Evolutionary conservation across 2,797 vertebrate species (phyloP).

Genomic region (Danionella dracula): DNA sequence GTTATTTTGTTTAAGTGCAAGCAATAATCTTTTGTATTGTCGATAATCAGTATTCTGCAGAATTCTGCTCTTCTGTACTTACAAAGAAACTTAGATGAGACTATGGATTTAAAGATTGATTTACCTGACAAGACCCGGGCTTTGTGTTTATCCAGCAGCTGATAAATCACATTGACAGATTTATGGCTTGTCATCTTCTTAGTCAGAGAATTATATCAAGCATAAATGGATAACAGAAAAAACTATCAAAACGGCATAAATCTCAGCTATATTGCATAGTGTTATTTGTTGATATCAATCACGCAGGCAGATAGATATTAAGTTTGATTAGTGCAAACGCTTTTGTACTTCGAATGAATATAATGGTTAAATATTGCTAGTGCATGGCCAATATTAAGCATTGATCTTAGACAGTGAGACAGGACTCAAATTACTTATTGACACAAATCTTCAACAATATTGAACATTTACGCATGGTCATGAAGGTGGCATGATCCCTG

Average conservation of each 20-base stretch:
- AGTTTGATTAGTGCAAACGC: conserved; percentile 11
- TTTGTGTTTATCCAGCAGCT: neutral
- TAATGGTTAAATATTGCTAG: neutral
- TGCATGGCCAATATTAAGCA: conserved; percentile 23
- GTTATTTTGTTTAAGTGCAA: too few relatives aligned
- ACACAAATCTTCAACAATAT: neutral
- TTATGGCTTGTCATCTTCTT: neutral
- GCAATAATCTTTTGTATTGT: too few relatives aligned
- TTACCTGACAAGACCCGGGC: neutral
- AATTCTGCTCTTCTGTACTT: neutral
- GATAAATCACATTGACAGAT: neutral
- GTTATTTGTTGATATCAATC: too few relatives aligned
- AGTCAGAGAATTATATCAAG: conserved; percentile 13
- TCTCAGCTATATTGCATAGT: too few relatives aligned
- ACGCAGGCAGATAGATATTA: too few relatives aligned
- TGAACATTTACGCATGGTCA: neutral
- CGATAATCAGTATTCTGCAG: too few relatives aligned
- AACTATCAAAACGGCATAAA: too few relatives aligned
- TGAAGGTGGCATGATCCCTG: neutral
- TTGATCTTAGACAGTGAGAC: conserved; percentile 27
- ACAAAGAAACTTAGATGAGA: neutral
- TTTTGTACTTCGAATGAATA: conserved; percentile 16
- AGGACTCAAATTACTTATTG: conserved; percentile 2
- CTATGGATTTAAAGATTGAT: neutral
- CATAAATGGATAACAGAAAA: too few relatives aligned